These are phyloP conservation scores for Drosophila asahinai DNA, from an alignment of 1,140 invertebrate genomes.

Conservation along the genomic window DNA sequence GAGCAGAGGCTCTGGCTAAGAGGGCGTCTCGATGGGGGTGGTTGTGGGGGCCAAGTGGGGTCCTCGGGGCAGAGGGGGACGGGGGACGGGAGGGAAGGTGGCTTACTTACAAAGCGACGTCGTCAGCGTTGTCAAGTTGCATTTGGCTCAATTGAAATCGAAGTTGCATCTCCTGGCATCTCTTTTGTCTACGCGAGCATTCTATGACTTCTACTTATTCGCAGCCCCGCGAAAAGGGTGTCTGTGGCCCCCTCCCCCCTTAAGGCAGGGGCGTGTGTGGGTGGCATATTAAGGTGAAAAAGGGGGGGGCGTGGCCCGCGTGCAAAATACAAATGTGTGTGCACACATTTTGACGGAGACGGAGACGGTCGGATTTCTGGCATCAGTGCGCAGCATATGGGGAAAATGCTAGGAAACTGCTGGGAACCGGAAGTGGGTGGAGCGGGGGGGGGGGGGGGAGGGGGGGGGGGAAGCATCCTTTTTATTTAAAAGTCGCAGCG, in stretches of 20 bases:
- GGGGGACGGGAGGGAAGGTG: background rate
- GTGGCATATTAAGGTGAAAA: constrained; percentile 7
- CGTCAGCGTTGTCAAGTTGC: constrained; percentile 63
- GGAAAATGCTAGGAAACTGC: background rate
- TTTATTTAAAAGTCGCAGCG: constrained; percentile 70
- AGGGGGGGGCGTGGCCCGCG: constrained; percentile 12
- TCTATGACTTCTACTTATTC: constrained; percentile 32
- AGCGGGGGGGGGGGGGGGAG: constrained; percentile 11
- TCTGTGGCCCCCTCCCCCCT: background rate
- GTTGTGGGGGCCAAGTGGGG: background rate
- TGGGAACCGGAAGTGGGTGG: constrained; percentile 3
- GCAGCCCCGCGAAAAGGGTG: background rate
- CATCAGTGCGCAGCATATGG: constrained; percentile 65
- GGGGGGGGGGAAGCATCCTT: constrained; percentile 30
- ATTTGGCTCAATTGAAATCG: constrained; percentile 78
- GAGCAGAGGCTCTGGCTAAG: constrained; percentile 21
- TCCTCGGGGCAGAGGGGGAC: background rate
- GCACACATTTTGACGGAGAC: constrained; percentile 68
- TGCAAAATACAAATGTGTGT: constrained; percentile 34
- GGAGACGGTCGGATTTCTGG: constrained; percentile 63
- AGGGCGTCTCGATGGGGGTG: constrained; percentile 4
- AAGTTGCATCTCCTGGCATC: constrained; percentile 63
- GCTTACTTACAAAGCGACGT: constrained; percentile 36
- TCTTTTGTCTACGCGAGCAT: constrained; percentile 29
- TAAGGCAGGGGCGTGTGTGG: background rate